Percentiles rank a stretch among this genome's conserved stretches.
These are phyloP conservation scores for Ctenodactylus gundi DNA, from an alignment of 2,113 vertebrate genomes.

Conservation along the genomic window DNA sequence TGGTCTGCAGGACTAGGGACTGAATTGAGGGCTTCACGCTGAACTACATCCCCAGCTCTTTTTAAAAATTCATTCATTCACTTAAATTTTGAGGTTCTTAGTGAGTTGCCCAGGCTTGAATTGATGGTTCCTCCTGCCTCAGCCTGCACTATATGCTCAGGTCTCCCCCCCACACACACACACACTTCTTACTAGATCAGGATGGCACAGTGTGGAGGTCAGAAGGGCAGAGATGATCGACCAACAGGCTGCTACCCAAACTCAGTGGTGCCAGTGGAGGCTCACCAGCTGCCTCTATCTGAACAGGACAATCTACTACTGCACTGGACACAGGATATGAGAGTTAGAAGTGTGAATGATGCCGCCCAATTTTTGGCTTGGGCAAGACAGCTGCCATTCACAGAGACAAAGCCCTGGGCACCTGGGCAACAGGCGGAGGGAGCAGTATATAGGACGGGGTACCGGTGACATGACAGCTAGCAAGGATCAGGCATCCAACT, in stretches of 20 bases:
- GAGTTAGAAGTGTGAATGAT: neutral
- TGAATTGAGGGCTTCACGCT: no score
- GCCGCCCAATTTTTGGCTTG: neutral
- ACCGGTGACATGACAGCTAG: no score
- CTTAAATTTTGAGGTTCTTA: no score
- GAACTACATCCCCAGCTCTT: no score
- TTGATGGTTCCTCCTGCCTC: no score
- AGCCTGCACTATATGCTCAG: no score
- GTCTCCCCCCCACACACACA: no score
- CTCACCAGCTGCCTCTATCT: neutral
- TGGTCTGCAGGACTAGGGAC: no score
- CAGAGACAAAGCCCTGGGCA: neutral
- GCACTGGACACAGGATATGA: neutral
- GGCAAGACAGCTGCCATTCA: neutral
- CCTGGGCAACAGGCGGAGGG: rapidly evolving
- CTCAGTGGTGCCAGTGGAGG: neutral
- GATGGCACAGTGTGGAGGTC: neutral
- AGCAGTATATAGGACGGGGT: neutral
- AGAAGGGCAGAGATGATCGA: neutral
- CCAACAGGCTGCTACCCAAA: neutral
- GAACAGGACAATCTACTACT: neutral
- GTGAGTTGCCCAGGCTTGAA: no score
- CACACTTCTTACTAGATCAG: no score
- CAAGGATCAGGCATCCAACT: neutral
- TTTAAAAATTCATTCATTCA: no score